Evolutionary conservation across 2,113 vertebrate genomes (phyloP).

Genomic region (Aix galericulata): DNA sequence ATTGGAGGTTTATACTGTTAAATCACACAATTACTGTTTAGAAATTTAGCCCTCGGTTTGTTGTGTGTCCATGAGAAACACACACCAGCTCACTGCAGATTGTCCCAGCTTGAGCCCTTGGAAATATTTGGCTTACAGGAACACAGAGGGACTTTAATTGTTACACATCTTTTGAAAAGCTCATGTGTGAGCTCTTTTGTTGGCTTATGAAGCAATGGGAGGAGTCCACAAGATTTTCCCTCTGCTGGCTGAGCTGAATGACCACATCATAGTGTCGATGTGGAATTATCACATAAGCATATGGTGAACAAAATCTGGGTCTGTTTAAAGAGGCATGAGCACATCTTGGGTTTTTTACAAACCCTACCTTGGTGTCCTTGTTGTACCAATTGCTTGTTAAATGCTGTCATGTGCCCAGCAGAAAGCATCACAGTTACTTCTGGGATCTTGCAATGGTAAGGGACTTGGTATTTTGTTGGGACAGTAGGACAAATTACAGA

Average conservation of each 20-base stretch:
- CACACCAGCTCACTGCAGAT: not conserved
- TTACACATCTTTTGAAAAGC: not conserved
- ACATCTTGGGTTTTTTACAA: not conserved
- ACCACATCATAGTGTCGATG: not conserved
- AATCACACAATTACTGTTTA: not conserved
- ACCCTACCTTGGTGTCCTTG: not conserved
- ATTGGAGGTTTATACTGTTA: not conserved
- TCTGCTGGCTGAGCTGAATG: not conserved
- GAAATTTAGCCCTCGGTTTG: not conserved
- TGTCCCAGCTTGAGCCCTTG: not conserved
- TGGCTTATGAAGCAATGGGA: not conserved
- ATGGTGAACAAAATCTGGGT: not conserved
- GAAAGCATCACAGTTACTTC: not conserved
- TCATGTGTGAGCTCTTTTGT: not conserved
- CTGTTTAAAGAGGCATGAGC: not conserved
- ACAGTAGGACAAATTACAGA: not conserved
- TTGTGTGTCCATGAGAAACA: not conserved
- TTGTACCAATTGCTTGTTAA: not conserved
- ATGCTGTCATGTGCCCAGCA: not conserved
- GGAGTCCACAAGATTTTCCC: not conserved
- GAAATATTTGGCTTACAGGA: not conserved
- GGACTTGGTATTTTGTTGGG: not conserved
- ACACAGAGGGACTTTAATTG: not conserved
- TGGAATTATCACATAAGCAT: not conserved
- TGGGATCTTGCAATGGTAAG: not conserved